Conservation (phyloP, 2,888 invertebrate species). For the Zaprionus lineosus region DNA sequence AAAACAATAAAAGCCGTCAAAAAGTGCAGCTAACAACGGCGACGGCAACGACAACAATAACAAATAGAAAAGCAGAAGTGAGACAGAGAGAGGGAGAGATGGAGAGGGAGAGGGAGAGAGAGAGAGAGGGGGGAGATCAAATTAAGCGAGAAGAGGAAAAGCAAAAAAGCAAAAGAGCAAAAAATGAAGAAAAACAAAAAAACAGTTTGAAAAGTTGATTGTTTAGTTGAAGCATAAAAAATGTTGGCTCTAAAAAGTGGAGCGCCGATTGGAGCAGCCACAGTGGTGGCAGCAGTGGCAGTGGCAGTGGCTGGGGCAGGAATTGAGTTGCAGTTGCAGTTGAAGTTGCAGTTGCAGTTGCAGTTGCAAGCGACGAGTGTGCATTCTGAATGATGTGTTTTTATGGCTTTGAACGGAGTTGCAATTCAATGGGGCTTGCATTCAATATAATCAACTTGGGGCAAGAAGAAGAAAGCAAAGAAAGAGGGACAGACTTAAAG, state of each 20-base stretch:
- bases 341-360: constrained; percentile 42
- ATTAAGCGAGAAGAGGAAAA: constrained; percentile 39
- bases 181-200: constrained; percentile 33
- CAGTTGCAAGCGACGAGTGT: constrained; percentile 14
- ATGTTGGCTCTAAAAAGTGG: constrained; percentile 69
- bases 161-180: constrained; percentile 22
- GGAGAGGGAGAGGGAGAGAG: constrained; percentile 1
- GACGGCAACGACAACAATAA: constrained; percentile 39
- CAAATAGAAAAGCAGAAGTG: constrained; percentile 54
- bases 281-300: neutral
- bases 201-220: constrained; percentile 77
- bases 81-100: constrained; percentile 8
- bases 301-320: constrained; percentile 8
- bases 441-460: too few relatives aligned
- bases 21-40: constrained; percentile 70
- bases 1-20: constrained; percentile 79
- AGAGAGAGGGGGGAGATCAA: constrained; percentile 14
- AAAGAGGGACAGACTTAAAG: neutral
- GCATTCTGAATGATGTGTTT: constrained; percentile 55
- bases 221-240: constrained; percentile 78
- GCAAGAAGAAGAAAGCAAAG: too few relatives aligned
- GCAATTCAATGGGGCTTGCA: constrained; percentile 18
- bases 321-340: constrained; percentile 32
- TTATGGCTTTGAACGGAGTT: constrained; percentile 13
- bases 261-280: constrained; percentile 64